Percentiles rank a stretch among this genome's conserved stretches.
These are phyloP conservation scores for Himalopsyche tibetana DNA, from an alignment of 2,888 invertebrate genomes.

Conservation along the genomic window DNA sequence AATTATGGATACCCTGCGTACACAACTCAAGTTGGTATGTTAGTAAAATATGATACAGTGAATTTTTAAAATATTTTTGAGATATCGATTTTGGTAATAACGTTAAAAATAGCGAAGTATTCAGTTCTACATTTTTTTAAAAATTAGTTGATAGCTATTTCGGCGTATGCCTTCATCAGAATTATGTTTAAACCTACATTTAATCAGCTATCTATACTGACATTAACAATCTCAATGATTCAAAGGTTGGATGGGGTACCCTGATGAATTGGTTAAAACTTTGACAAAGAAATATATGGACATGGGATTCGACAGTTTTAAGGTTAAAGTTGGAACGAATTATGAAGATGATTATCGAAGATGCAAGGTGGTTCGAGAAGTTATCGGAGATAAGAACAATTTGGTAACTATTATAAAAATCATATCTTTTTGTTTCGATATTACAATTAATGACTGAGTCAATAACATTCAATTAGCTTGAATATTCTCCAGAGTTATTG, in stretches of 20 bases:
- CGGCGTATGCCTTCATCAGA: too few species aligned
- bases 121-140: too few species aligned
- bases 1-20: slow-evolving; percentile 88
- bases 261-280: slow-evolving; percentile 83
- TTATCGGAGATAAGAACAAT: slow-evolving; percentile 85
- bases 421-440: too few species aligned
- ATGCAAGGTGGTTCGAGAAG: slow-evolving; percentile 83
- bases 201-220: too few species aligned
- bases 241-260: slow-evolving; percentile 91
- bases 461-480: too few species aligned
- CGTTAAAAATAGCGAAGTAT: too few species aligned
- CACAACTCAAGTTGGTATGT: slow-evolving; percentile 88
- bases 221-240: slow-evolving; percentile 4
- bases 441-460: too few species aligned
- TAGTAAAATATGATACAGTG: slow-evolving; percentile 45
- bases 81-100: too few species aligned
- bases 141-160: too few species aligned
- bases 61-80: not conserved
- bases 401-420: slow-evolving; percentile 76
- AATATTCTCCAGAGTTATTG: too few species aligned
- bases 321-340: slow-evolving; percentile 92
- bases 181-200: too few species aligned
- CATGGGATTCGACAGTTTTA: slow-evolving; percentile 89
- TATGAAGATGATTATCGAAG: slow-evolving; percentile 86
- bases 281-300: slow-evolving; percentile 85